Conservation (phyloP, 2,888 invertebrate species). For the Cerceris ruficornis region DNA sequence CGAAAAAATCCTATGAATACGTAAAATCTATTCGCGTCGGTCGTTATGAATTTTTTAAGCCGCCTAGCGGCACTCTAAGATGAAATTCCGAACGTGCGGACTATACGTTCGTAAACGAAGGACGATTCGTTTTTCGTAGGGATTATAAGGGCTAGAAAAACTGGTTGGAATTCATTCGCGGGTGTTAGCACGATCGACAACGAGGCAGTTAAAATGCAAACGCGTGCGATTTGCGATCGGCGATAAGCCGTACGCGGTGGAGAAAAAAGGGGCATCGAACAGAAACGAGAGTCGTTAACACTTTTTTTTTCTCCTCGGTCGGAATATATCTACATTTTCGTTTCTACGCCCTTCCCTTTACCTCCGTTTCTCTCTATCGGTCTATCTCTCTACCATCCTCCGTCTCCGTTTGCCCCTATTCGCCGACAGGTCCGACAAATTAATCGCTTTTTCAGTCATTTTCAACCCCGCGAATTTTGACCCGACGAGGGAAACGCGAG, state of each 20-base stretch:
- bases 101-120: neutral
- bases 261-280: slow-evolving; percentile 21
- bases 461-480: slow-evolving; percentile 21
- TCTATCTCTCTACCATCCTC: neutral
- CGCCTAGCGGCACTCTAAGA: neutral
- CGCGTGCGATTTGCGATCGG: slow-evolving; percentile 37
- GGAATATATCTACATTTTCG: slow-evolving; percentile 25
- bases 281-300: slow-evolving; percentile 32
- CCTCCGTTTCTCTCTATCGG: slow-evolving; percentile 2
- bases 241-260: slow-evolving; percentile 38
- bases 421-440: slow-evolving; percentile 32
- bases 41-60: neutral
- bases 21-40: neutral
- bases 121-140: neutral
- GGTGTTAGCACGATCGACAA: slow-evolving; percentile 34
- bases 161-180: slow-evolving; percentile 22
- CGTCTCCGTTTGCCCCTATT: neutral
- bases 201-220: slow-evolving; percentile 58
- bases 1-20: neutral
- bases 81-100: neutral
- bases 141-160: neutral
- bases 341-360: slow-evolving; percentile 15
- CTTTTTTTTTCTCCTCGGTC: slow-evolving; percentile 8
- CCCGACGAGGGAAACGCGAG: slow-evolving; percentile 2
- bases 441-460: slow-evolving; percentile 55